Evolutionary conservation across 2,797 vertebrate genomes (phyloP), one percentile per base, ranked within the genome.

Genomic region (Myripristis jacobus): DNA sequence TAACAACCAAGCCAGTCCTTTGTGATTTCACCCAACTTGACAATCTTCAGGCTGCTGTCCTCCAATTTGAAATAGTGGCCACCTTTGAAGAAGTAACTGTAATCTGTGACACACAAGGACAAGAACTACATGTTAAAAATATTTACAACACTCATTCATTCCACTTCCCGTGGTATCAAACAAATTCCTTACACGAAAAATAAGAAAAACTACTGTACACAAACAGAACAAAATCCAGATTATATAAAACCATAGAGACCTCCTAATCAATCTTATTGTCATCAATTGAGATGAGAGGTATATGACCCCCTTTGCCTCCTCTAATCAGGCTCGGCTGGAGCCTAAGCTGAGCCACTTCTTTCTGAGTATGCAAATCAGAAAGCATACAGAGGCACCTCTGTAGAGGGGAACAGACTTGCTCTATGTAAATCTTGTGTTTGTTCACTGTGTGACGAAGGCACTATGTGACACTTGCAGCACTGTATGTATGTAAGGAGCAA

Each of bases 51-150:
- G 89, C 94, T 98, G 84, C 93, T 96, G 93, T 99, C 97, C 81
- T 99, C 96, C 93, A 99, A 87, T 93, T 96, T 96, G 90, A 97
- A 95, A 87, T 98, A 99, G 89, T 97, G 96, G 73, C 93, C 92
- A 59, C 94, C 96, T 93, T 97, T 98, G 94, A 99, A 98, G 93
- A 99, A 99, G 88, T 97, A 99, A 91, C 95, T 99, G 89, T 96
- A 94, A 79, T 96, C 98, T 99, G 90, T 77, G 59, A 77, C 82
- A 81, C 34, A 79, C 18, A 78, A 82, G 34, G 43, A 81, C 29
- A 84, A 52, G 0, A 16, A 47, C 15, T 22, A 7, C 5, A 3
- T 16, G 21, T 80, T 70, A 52, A 52, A 50, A 58, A 43, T n/a
- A 53, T 34, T 43, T 7, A 27, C 19, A 1, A 36, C 2, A 12